Evolutionary conservation across 2,888 invertebrate species (phyloP).

Genomic region (Cetonia aurata): DNA sequence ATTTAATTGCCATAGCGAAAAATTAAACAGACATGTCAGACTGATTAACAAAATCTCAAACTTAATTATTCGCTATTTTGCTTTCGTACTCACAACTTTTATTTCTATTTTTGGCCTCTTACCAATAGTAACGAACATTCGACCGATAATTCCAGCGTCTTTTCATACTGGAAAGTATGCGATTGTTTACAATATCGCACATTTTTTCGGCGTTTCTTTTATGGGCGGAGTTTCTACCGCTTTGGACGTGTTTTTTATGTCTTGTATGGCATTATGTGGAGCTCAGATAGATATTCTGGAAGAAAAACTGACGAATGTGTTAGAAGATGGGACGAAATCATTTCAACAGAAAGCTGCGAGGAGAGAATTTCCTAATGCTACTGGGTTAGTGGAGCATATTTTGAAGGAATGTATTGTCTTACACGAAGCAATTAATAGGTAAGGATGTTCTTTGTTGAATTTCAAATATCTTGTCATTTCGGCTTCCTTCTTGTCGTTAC

Average conservation of each 20-base stretch:
- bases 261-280: slow-evolving; percentile 39
- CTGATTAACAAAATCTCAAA: slow-evolving; percentile 16
- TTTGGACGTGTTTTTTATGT: slow-evolving; percentile 35
- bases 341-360: neutral
- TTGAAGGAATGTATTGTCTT: slow-evolving; percentile 35
- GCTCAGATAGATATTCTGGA: slow-evolving; percentile 41
- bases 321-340: slow-evolving; percentile 16
- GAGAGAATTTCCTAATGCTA: neutral
- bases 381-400: slow-evolving; percentile 10
- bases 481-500: neutral
- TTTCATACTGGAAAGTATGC: slow-evolving; percentile 28
- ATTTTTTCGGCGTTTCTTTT: slow-evolving; percentile 26
- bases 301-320: slow-evolving; percentile 7
- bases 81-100: slow-evolving; percentile 21
- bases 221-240: slow-evolving; percentile 28
- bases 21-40: slow-evolving; percentile 17
- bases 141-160: slow-evolving; percentile 37
- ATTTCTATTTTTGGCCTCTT: slow-evolving; percentile 25
- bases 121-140: slow-evolving; percentile 32
- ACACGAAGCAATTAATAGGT: slow-evolving; percentile 37
- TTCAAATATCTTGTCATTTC: neutral
- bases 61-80: slow-evolving; percentile 12
- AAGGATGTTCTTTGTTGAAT: neutral
- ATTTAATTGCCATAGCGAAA: slow-evolving; percentile 34
- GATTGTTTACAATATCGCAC: slow-evolving; percentile 30